Conservation (phyloP, 2,888 invertebrate genomes). For the Hymenopus coronatus region DNA sequence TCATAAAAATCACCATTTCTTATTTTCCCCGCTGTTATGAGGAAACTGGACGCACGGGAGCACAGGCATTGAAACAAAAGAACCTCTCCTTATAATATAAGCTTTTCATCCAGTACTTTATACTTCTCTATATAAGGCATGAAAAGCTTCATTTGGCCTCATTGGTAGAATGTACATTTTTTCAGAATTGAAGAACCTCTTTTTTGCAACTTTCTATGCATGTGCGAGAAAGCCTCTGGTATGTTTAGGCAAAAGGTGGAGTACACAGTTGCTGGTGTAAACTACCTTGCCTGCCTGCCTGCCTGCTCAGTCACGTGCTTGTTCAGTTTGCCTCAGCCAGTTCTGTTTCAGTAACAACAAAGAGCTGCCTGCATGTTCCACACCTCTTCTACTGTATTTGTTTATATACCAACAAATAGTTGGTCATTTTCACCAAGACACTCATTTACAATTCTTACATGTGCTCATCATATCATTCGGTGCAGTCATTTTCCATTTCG, state of each 20-base stretch:
- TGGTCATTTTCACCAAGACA: slow-evolving; percentile 20
- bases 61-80: slow-evolving; percentile 15
- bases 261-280: neutral
- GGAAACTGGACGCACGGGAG: slow-evolving; percentile 28
- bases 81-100: neutral
- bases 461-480: slow-evolving; percentile 30
- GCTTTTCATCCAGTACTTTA: neutral
- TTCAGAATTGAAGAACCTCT: neutral
- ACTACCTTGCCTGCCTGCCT: neutral
- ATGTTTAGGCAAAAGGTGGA: neutral
- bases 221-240: neutral
- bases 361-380: slow-evolving; percentile 35
- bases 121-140: neutral
- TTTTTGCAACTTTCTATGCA: neutral
- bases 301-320: slow-evolving; percentile 6
- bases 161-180: neutral
- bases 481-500: slow-evolving; percentile 22
- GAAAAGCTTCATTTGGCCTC: slow-evolving; percentile 11
- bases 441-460: slow-evolving; percentile 24
- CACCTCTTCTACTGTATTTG: slow-evolving; percentile 36
- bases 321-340: slow-evolving; percentile 31
- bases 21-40: slow-evolving; percentile 33
- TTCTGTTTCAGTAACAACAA: slow-evolving; percentile 37
- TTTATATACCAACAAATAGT: slow-evolving; percentile 28
- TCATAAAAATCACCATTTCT: slow-evolving; percentile 33